A percentile compares a stretch with the other conserved stretches of the same genome.
phyloP scores from a whole-genome alignment of 2,113 vertebrate genomes.

The Rafetus swinhoei region DNA sequence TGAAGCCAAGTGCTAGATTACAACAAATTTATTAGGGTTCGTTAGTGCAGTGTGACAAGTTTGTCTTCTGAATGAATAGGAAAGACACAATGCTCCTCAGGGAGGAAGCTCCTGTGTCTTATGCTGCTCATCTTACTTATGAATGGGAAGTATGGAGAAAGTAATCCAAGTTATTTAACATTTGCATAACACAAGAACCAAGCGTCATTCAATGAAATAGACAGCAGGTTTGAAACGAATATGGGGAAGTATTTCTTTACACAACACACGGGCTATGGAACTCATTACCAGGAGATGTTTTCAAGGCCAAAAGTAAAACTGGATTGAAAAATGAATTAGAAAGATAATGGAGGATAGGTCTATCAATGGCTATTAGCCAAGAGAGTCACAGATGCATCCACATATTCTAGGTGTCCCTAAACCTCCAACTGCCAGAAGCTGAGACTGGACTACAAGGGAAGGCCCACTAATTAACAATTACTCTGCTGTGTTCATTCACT shows the following conservation, averaged over 20 bases:
- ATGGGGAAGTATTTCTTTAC: neutral
- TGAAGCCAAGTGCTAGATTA: neutral
- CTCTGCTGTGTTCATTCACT: neutral
- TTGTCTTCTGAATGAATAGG: neutral
- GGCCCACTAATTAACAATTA: neutral
- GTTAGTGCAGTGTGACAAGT: neutral
- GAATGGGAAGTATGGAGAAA: neutral
- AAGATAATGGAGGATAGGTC: neutral
- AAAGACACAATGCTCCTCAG: neutral
- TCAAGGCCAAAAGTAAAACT: neutral
- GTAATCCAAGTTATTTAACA: neutral
- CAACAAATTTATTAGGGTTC: fast-evolving
- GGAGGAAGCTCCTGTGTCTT: neutral
- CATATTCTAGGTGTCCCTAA: neutral
- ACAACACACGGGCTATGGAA: neutral
- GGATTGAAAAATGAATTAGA: neutral
- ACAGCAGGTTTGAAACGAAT: neutral
- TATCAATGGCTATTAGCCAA: neutral
- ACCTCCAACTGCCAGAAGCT: neutral
- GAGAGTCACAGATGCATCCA: neutral
- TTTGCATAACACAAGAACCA: neutral
- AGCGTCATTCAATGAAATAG: neutral
- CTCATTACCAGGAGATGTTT: neutral
- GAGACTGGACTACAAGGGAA: neutral
- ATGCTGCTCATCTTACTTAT: neutral